Evolutionary conservation across 92 coral and sea anemone genomes (phyloP).

Genomic region (Epizoanthus fatuus): DNA sequence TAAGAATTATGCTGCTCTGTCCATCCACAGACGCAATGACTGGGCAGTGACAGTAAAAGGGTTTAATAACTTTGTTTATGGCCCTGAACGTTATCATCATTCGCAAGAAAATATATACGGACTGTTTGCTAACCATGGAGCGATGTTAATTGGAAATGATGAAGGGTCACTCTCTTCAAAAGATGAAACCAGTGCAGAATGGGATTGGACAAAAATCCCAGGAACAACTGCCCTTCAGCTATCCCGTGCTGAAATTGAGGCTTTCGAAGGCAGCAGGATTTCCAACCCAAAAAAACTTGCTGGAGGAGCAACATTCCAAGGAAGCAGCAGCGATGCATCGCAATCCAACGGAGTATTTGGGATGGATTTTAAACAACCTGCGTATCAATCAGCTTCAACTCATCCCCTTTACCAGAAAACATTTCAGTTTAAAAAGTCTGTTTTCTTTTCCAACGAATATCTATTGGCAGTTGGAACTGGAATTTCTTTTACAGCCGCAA

Average conservation of each 20-base stretch:
- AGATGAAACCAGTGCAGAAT: not conserved
- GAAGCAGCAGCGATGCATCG: not conserved
- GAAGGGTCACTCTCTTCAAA: slow-evolving; percentile 20
- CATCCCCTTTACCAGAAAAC: not conserved
- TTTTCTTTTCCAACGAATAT: slow-evolving; percentile 30
- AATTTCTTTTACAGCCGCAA: slow-evolving; percentile 3
- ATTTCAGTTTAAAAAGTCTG: slow-evolving; percentile 41
- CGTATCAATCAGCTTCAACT: not conserved
- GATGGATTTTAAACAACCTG: slow-evolving; percentile 30
- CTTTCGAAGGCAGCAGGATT: not conserved
- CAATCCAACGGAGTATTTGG: slow-evolving; percentile 42
- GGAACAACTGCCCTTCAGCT: slow-evolving; percentile 21
- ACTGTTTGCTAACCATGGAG: slow-evolving; percentile 10
- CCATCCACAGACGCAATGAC: slow-evolving; percentile 31
- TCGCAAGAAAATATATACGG: slow-evolving; percentile 17
- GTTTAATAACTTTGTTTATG: slow-evolving; percentile 23
- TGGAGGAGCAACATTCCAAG: slow-evolving; percentile 14
- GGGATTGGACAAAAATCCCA: slow-evolving; percentile 43
- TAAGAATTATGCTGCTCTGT: slow-evolving; percentile 22
- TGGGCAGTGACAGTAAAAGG: slow-evolving; percentile 45
- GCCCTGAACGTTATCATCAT: not conserved
- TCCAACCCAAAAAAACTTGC: slow-evolving; percentile 29
- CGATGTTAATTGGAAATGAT: slow-evolving; percentile 39
- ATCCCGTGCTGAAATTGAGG: not conserved
- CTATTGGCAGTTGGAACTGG: slow-evolving; percentile 25